A percentile compares a stretch with the other conserved stretches of the same genome.
Evolutionary conservation across 2,113 vertebrate genomes (phyloP).

Genomic region (Gorsachius goisagi): DNA sequence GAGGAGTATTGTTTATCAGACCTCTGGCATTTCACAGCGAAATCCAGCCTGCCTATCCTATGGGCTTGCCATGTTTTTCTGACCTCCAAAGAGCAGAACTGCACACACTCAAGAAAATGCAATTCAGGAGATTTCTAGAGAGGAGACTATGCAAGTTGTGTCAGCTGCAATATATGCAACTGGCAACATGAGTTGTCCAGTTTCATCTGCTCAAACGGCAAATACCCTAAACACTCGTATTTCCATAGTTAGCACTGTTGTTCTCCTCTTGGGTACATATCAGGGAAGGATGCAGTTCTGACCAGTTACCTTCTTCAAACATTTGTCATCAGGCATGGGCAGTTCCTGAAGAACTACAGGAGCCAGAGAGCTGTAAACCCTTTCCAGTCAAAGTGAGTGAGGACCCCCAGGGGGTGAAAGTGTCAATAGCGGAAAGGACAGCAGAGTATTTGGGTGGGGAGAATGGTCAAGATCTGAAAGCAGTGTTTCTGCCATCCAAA

Average conservation of each 20-base stretch:
- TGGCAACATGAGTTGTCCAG: background rate
- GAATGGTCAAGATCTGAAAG: background rate
- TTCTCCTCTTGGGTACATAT: background rate
- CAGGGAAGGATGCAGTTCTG: background rate
- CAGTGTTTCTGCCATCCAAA: background rate
- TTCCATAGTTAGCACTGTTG: background rate
- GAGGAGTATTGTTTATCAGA: background rate
- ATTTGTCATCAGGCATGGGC: background rate
- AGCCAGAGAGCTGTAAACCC: background rate
- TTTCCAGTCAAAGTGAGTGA: background rate
- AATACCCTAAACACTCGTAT: rapidly evolving
- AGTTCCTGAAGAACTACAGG: background rate
- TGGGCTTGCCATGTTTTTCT: background rate
- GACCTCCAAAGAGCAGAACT: background rate
- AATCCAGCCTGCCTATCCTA: background rate
- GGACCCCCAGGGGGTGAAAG: background rate
- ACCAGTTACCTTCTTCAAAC: background rate
- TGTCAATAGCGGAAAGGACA: background rate
- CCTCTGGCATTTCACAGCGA: background rate
- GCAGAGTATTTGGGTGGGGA: rapidly evolving
- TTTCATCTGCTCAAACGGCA: background rate
- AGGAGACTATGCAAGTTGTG: background rate
- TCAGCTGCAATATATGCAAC: background rate
- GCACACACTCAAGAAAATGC: background rate
- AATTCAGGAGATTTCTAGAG: background rate